Evolutionary conservation across 2,113 vertebrate genomes (phyloP).

Genomic region (Prinia subflava): DNA sequence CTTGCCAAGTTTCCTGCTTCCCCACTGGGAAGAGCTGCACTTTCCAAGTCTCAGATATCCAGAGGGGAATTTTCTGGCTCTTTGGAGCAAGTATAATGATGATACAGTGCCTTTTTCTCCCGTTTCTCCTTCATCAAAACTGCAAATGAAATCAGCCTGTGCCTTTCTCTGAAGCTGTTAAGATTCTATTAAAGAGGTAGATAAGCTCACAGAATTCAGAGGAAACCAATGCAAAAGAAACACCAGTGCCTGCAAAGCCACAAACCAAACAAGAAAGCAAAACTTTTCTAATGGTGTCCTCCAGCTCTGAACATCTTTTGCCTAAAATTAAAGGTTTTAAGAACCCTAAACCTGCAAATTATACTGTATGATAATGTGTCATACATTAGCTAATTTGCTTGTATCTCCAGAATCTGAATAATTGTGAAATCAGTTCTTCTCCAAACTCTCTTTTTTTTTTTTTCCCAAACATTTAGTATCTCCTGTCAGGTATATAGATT

Average conservation of each 20-base stretch:
- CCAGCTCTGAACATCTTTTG: neutral
- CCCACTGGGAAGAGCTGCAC: neutral
- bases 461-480: neutral
- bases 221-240: neutral
- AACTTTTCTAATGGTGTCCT: neutral
- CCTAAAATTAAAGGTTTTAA: neutral
- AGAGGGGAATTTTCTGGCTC: neutral
- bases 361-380: neutral
- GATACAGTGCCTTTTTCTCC: neutral
- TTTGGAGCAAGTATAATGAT: neutral
- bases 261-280: neutral
- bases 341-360: neutral
- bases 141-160: neutral
- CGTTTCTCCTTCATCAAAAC: neutral
- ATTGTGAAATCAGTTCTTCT: neutral
- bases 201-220: neutral
- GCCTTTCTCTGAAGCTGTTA: neutral
- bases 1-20: constrained; percentile 1
- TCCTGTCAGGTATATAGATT: neutral
- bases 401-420: neutral
- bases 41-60: neutral
- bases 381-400: neutral
- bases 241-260: neutral
- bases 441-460: neutral
- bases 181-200: neutral